These are phyloP conservation scores for Crioceris asparagi DNA, from an alignment of 2,888 invertebrate genomes.

Conservation along the genomic window DNA sequence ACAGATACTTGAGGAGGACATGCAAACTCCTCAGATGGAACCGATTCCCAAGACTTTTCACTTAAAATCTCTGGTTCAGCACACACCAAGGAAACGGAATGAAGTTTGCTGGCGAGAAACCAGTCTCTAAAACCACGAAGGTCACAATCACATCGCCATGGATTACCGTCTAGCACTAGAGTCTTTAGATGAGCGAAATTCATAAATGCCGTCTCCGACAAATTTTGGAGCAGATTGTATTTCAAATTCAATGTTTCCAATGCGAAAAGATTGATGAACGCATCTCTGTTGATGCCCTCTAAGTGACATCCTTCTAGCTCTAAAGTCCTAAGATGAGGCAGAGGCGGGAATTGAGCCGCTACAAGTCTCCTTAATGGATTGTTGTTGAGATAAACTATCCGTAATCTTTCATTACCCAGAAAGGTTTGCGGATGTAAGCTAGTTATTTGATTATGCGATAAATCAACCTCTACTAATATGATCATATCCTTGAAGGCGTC, in stretches of 20 bases:
- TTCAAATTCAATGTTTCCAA: constrained; percentile 70
- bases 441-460: constrained; percentile 70
- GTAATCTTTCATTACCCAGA: constrained; percentile 70
- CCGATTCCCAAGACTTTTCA: constrained; percentile 65
- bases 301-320: constrained; percentile 73
- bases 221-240: constrained; percentile 63
- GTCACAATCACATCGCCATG: constrained; percentile 84
- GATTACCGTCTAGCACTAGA: constrained; percentile 71
- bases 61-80: constrained; percentile 59
- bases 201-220: constrained; percentile 56
- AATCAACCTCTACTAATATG: constrained; percentile 77
- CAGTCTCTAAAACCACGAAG: constrained; percentile 74
- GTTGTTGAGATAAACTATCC: constrained; percentile 66
- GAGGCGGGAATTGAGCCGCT: constrained; percentile 68
- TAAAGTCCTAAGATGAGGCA: constrained; percentile 70
- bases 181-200: constrained; percentile 70
- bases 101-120: constrained; percentile 67
- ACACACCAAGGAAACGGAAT: constrained; percentile 61
- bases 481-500: constrained; percentile 80
- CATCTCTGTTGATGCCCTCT: constrained; percentile 61
- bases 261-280: constrained; percentile 63
- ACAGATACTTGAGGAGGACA: constrained; percentile 62
- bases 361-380: constrained; percentile 67
- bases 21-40: constrained; percentile 66
- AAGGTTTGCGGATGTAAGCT: constrained; percentile 70